Evolutionary conservation across 2,888 invertebrate species (phyloP), one percentile per base, ranked within the genome.

Genomic region (Malthinus seriepunctatus): DNA sequence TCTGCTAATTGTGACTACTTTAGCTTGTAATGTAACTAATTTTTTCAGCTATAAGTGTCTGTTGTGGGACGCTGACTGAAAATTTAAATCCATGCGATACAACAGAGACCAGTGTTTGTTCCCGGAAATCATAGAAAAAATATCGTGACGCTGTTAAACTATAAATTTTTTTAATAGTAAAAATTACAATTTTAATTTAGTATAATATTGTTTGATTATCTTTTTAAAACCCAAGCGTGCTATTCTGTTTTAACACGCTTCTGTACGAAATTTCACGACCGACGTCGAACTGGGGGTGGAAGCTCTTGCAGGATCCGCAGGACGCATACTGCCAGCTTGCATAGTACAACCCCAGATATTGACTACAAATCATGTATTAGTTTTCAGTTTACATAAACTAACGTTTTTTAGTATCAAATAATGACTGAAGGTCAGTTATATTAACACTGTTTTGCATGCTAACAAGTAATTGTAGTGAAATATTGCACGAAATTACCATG

Each of bases 371-470:
- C 53, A 59, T 59, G 54, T 45, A 39, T 37, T 54, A 54, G 54
- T 51, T 39, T 48, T 51, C 44, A 14, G 59, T 49, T 53, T 23
- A 33, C 11, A 11, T 34, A 31, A 15, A 33, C 39, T 46, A 49
- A 37, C 49, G 50, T 46, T 47, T 54, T 53, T 52, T 48, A 61
- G 55, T 56, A n/a, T n/a, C n/a, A n/a, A 62, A 66, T 58, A 47
- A 67, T 67, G 67, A 64, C 66, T 56, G 67, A 67, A 67, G 67
- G 67, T 67, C 60, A 64, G 66, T 66, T 56, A 54, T 60, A 32
- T 63, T 59, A 53, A 51, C 57, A 54, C 42, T 12, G 57, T 57
- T 42, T 51, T 59, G 65, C 63, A 64, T 66, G 65, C 15, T 11
- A n/a, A n/a, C n/a, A 7, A 42, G 15, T 42, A 42, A 42, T 51